phyloP scores from a whole-genome alignment of 2,888 invertebrate species.

The Synergus umbraculus region DNA sequence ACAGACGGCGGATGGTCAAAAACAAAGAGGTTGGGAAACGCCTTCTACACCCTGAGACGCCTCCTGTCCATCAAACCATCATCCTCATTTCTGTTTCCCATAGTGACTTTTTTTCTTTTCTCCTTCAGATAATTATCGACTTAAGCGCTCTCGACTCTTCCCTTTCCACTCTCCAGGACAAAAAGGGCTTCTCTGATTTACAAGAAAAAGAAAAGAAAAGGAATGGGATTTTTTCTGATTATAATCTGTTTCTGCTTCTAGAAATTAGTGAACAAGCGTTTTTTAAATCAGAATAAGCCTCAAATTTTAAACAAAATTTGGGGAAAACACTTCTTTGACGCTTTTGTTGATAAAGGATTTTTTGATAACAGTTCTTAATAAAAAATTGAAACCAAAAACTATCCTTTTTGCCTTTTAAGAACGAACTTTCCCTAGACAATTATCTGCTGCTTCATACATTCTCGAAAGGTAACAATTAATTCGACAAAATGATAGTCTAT shows the following conservation, averaged over 20 bases:
- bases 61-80: constrained; percentile 73
- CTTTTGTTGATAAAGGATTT: no score
- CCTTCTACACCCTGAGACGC: constrained; percentile 68
- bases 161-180: not conserved
- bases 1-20: constrained; percentile 55
- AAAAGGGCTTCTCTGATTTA: not conserved
- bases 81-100: constrained; percentile 66
- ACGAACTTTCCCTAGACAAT: not conserved
- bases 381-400: not conserved
- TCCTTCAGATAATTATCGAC: constrained; percentile 59
- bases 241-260: not conserved
- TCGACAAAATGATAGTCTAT: not conserved
- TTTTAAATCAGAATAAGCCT: no score
- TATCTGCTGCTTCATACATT: not conserved
- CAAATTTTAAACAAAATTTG: no score
- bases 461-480: constrained; percentile 2
- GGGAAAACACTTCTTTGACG: no score
- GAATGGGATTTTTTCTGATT: not conserved
- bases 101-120: constrained; percentile 50
- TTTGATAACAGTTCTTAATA: no score
- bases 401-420: not conserved
- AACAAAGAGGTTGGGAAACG: constrained; percentile 64
- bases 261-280: not conserved
- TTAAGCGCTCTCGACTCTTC: constrained; percentile 56
- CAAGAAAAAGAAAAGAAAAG: not conserved